Conservation (phyloP, 2,797 vertebrate species). For the Molossus molossus region DNA sequence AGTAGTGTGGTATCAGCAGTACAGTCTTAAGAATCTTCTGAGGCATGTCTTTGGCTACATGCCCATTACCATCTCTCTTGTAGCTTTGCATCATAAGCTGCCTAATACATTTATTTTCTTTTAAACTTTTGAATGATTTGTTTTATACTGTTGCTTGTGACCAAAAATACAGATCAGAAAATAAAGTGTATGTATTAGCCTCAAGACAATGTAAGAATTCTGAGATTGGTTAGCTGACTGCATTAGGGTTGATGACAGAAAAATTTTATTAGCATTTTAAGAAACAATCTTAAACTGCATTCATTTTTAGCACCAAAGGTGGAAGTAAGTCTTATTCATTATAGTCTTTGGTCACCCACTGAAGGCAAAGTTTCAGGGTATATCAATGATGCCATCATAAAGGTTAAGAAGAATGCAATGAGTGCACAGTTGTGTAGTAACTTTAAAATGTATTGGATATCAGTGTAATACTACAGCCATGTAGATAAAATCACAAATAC, state of each 20-base stretch:
- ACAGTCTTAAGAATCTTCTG: background rate
- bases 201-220: background rate
- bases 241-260: background rate
- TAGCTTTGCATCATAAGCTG: background rate
- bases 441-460: background rate
- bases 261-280: background rate
- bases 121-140: background rate
- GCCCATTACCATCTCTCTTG: background rate
- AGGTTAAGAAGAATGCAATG: slow-evolving; percentile 2
- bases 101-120: background rate
- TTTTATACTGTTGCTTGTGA: background rate
- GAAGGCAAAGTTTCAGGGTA: background rate
- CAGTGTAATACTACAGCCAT: slow-evolving; percentile 65
- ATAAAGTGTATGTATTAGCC: background rate
- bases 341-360: background rate
- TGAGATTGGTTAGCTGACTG: background rate
- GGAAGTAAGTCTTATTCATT: background rate
- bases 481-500: slow-evolving; percentile 60
- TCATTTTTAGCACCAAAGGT: background rate
- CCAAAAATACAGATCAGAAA: background rate
- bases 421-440: background rate
- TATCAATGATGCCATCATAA: background rate
- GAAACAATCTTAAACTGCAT: background rate
- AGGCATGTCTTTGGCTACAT: background rate
- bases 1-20: background rate